Base-by-base conservation (phyloP, 2,888 invertebrate genomes). In the Trissoscelio sp. region DNA sequence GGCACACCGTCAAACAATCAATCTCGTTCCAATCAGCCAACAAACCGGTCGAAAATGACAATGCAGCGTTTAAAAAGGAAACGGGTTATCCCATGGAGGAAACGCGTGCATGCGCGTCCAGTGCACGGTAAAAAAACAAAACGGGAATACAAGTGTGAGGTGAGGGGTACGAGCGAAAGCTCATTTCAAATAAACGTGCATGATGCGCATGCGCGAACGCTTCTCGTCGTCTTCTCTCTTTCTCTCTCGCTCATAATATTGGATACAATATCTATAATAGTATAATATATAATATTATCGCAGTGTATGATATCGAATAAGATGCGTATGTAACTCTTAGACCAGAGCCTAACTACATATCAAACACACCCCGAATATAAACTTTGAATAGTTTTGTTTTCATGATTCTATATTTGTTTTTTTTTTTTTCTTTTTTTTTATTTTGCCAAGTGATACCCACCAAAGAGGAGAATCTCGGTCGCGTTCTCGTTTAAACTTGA, bases 321-420 rank as follows among this genome's bases (percentile, higher is more conserved):
- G 82, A 82, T 77, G 82, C 72, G 57, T 82, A 79, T 75, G 73
- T 70, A 62, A 79, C 66, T 82, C 72, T 72, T 74, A 70, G 67
- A 74, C 74, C 69, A 67, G 69, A 80, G 79, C 44, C 79, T 74
- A 80, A 64, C 79, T 83, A 85, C 83, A 80, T 87, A 87, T 87
- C 86, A 88, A 87, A 88, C 88, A 90, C 88, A 88, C 88, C 86
- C 86, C 85, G 86, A 86, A 67, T 86, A 85, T 85, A 85, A 88
- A 87, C 86, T 86, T 88, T 88, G 87, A 85, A 87, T 87, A 86
- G 87, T 86, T 85, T 48, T 74, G 20, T 31, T 42, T 34, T n/a
- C n/a, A 24, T 64, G 9, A 37, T 57, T 34, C 14, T 74, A 28
- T 72, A 44, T 18, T n/a, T n/a, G n/a, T n/a, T n/a, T n/a, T n/a